Percentiles rank a stretch among this genome's conserved stretches.
Conservation (phyloP, 2,113 vertebrate species). For the Porphyrio hochstetteri region DNA sequence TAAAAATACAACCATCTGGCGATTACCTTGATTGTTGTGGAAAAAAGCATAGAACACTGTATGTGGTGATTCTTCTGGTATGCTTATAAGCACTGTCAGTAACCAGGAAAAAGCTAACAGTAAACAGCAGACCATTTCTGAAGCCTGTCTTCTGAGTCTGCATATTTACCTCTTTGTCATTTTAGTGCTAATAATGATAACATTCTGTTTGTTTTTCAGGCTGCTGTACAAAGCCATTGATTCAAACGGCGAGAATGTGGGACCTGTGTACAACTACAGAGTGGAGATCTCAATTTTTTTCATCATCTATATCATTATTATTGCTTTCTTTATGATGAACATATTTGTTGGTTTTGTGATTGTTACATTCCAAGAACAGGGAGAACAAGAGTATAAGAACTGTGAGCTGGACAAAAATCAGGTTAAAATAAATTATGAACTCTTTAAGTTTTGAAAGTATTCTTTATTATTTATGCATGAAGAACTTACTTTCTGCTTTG, state of each 20-base stretch:
- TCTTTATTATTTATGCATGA: background rate
- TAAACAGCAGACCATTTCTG: background rate
- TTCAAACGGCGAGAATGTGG: conserved; percentile 93
- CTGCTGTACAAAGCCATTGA: conserved; percentile 97
- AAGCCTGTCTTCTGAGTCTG: background rate
- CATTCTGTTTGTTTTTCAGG: conserved; percentile 70
- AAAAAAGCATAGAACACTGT: rapidly evolving
- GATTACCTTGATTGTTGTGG: background rate
- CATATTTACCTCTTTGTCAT: background rate
- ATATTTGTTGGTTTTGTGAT: conserved; percentile 99
- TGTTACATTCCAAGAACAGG: conserved; percentile 98
- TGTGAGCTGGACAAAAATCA: conserved; percentile 99
- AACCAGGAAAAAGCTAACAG: background rate
- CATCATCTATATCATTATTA: conserved; percentile 99
- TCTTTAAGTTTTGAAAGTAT: background rate
- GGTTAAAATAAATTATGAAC: conserved; percentile 78
- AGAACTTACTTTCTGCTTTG: background rate
- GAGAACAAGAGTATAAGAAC: conserved; percentile 99
- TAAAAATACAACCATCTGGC: background rate
- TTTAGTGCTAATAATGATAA: background rate
- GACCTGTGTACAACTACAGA: conserved; percentile 96
- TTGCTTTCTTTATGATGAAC: conserved; percentile 99
- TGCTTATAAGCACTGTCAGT: background rate
- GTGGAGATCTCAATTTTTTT: conserved; percentile 99
- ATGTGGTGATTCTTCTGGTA: background rate